Base-by-base conservation (phyloP, 2,888 invertebrate genomes). In the Malacosoma neustria region DNA sequence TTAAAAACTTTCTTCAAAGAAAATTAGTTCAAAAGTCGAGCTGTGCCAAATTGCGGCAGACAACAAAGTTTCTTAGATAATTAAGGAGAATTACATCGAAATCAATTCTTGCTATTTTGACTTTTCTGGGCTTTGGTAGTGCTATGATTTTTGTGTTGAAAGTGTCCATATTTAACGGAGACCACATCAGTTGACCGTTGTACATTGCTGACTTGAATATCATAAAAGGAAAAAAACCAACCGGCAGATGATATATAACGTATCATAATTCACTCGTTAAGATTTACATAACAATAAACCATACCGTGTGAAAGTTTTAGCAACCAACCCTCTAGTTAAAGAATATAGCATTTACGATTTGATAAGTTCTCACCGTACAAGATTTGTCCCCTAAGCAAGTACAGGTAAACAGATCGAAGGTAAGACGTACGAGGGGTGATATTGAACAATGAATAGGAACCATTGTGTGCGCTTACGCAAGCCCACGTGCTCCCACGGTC, bases 391-490 rank as follows among this genome's bases (percentile, higher is more conserved):
- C 79, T 70, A 61, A 22, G 22, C 45, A 59, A 61, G 54, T 64
- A 68, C 77, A 84, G 82, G 84, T 84, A 84, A 79, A 64, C 60
- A 74, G 77, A 77, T 79, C 79, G 49, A 71, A 64, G 72, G 72
- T 58, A 82, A 82, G 81, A 77, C 73, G 79, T 57, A 64, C 58
- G 67, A 74, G 72, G 82, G 85, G 82, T 70, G 67, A 60, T 73
- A 73, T 80, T 72, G 56, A 46, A 68, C 59, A 77, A 79, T 81
- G 75, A 75, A 81, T 60, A 72, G 72, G 67, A 57, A 47, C 66
- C 48, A 72, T 84, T 82, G 82, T 84, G 51, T 72, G 75, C 73
- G 73, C 58, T 69, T 75, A 56, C 81, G 81, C 76, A 81, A 80
- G 74, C 74, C 74, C 65, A 12, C 35, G 51, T 63, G 73, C 59